Conservation (phyloP, 2,888 invertebrate species). For the Galerucella calmariensis region DNA sequence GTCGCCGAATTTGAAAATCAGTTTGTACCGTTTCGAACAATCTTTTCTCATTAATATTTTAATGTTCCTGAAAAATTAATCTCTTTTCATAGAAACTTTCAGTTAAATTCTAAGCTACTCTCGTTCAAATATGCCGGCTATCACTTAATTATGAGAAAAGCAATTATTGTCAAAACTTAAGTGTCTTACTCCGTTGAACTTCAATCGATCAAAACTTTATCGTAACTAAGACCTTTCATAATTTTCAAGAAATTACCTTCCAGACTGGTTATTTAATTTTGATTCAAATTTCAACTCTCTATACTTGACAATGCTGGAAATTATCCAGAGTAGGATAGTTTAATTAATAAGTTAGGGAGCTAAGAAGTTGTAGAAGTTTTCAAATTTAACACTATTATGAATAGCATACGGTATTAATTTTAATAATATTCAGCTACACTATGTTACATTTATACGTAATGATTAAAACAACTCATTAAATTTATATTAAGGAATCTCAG, state of each 20-base stretch:
- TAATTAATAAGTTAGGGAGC: background rate
- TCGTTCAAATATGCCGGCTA: background rate
- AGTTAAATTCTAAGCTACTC: background rate
- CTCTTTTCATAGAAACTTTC: background rate
- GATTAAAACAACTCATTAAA: no score
- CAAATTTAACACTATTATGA: background rate
- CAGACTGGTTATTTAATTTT: slow-evolving; percentile 7
- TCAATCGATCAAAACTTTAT: slow-evolving; percentile 6
- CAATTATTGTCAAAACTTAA: slow-evolving; percentile 6
- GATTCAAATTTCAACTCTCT: slow-evolving; percentile 5
- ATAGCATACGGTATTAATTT: background rate
- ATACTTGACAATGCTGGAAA: background rate
- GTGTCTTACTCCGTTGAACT: slow-evolving; percentile 1
- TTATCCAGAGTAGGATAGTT: background rate
- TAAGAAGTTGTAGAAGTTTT: background rate
- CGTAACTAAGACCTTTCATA: slow-evolving; percentile 7
- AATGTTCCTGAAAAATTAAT: background rate
- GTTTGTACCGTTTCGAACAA: no score
- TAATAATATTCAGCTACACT: background rate
- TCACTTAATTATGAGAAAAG: slow-evolving; percentile 4
- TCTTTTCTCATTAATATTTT: background rate
- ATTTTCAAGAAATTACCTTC: slow-evolving; percentile 4
- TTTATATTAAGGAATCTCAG: no score
- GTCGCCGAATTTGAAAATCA: background rate
- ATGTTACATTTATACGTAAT: no score